These are phyloP conservation scores for Agrotis clavis DNA, from an alignment of 2,888 invertebrate genomes.

Conservation along the genomic window DNA sequence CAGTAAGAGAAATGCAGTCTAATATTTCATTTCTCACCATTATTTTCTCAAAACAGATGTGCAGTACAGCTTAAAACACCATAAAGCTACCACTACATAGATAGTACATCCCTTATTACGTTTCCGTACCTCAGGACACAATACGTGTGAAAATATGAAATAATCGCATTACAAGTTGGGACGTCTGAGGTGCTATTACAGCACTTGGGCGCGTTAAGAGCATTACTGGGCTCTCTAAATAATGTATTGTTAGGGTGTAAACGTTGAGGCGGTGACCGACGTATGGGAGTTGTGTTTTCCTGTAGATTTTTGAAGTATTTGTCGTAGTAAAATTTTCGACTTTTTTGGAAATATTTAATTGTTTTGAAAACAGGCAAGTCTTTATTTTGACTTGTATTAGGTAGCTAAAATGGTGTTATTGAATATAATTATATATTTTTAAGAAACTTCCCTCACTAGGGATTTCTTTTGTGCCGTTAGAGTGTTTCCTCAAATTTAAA, in stretches of 20 bases:
- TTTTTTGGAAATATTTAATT: no score
- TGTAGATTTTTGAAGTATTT: background rate
- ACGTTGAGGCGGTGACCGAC: slow-evolving; percentile 42
- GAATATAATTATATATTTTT: no score
- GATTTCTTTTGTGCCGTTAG: no score
- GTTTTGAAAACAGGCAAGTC: no score
- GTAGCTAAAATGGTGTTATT: no score
- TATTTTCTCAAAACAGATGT: slow-evolving; percentile 11
- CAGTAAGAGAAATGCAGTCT: no score
- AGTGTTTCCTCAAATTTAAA: no score
- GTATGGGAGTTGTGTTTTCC: background rate
- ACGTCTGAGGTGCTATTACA: slow-evolving; percentile 54
- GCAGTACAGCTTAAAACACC: slow-evolving; percentile 26
- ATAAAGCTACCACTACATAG: slow-evolving; percentile 5
- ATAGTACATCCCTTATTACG: slow-evolving; percentile 29
- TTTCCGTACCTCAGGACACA: slow-evolving; percentile 44
- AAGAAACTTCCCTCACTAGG: no score
- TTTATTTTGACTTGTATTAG: no score
- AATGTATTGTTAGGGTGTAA: slow-evolving; percentile 46
- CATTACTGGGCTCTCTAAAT: slow-evolving; percentile 67
- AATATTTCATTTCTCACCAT: background rate
- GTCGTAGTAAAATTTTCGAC: background rate
- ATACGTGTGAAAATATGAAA: slow-evolving; percentile 65
- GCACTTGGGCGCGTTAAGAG: slow-evolving; percentile 64
- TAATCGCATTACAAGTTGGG: slow-evolving; percentile 66